Evolutionary conservation across 2,888 invertebrate species (phyloP).

Genomic region (Acanthosepion lycidas): DNA sequence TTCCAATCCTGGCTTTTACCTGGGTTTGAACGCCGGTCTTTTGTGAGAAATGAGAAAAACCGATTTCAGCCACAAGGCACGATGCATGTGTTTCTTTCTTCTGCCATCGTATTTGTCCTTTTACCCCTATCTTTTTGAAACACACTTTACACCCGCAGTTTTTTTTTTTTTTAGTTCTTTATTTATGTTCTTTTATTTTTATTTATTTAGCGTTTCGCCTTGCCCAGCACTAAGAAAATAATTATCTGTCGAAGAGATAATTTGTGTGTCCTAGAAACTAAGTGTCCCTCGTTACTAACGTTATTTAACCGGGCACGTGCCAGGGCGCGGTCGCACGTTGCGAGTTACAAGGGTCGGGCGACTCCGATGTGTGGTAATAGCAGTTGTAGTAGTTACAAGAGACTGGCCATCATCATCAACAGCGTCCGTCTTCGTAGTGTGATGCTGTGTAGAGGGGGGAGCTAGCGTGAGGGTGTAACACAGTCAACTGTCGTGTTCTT

Average conservation of each 20-base stretch:
- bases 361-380: not conserved
- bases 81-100: not conserved
- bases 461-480: not conserved
- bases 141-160: not conserved
- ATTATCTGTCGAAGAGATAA: not conserved
- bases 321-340: not conserved
- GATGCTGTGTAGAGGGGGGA: not conserved
- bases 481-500: not conserved
- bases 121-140: not conserved
- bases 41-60: too few species aligned
- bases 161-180: not conserved
- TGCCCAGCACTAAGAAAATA: too few species aligned
- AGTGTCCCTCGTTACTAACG: not conserved
- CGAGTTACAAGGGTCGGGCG: not conserved
- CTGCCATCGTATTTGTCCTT: not conserved
- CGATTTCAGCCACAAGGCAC: not conserved
- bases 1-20: too few species aligned
- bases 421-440: not conserved
- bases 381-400: not conserved
- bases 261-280: slow-evolving; percentile 18
- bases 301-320: not conserved
- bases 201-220: not conserved
- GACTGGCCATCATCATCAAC: not conserved
- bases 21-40: too few species aligned
- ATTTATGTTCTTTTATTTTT: not conserved